Evolutionary conservation across 1,140 invertebrate species (phyloP).

Genomic region (Lordiphosa stackelbergi): DNA sequence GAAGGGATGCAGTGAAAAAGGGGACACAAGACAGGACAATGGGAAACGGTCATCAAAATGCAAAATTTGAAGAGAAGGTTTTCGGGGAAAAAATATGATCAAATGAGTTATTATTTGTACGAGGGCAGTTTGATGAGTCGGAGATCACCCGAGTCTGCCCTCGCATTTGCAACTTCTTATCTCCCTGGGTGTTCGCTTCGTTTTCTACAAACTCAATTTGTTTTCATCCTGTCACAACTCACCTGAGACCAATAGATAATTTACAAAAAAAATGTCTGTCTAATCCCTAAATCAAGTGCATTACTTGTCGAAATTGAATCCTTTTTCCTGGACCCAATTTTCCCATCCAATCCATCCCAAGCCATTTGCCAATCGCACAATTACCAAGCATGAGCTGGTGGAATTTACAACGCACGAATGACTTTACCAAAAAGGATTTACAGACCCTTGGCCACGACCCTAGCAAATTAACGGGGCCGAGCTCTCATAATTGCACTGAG

Average conservation of each 20-base stretch:
- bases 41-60: slow-evolving; percentile 11
- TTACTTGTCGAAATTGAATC: slow-evolving; percentile 52
- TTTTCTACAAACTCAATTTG: too few species aligned
- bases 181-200: too few species aligned
- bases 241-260: slow-evolving; percentile 19
- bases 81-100: too few species aligned
- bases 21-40: slow-evolving; percentile 11
- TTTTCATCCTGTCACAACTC: slow-evolving; percentile 4
- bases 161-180: too few species aligned
- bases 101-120: too few species aligned
- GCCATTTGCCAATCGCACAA: slow-evolving; percentile 29
- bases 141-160: too few species aligned
- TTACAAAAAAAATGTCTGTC: slow-evolving; percentile 14
- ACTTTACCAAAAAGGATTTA: slow-evolving; percentile 53
- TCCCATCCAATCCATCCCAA: slow-evolving; percentile 7
- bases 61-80: background rate
- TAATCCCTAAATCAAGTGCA: slow-evolving; percentile 49
- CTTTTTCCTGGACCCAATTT: slow-evolving; percentile 21
- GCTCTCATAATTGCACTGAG: slow-evolving; percentile 38
- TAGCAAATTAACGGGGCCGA: slow-evolving; percentile 41
- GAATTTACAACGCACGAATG: slow-evolving; percentile 47
- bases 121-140: too few species aligned
- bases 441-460: slow-evolving; percentile 2
- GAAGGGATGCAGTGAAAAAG: slow-evolving; percentile 30
- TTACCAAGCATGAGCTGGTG: slow-evolving; percentile 37